phyloP scores from a whole-genome alignment of 2,797 vertebrate species.

The Hephaestus fuliginosus region DNA sequence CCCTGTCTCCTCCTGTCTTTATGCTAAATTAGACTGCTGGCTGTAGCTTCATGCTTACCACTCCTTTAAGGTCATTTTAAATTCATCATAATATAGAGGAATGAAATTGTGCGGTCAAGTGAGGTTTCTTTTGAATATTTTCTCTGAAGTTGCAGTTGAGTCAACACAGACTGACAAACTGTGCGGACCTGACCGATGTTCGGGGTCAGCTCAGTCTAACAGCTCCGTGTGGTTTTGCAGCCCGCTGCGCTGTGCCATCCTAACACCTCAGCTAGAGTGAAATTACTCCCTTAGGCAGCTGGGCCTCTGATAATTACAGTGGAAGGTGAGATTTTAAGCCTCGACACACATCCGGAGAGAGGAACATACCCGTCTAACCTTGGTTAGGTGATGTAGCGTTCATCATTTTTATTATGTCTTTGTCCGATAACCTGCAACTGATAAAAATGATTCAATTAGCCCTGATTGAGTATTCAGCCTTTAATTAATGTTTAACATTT shows the following conservation, averaged over 20 bases:
- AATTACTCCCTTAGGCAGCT: conserved; percentile 68
- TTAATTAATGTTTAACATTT: conserved; percentile 36
- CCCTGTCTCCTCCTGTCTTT: neutral
- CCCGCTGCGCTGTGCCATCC: conserved; percentile 48
- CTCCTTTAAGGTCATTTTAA: neutral
- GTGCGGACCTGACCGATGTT: conserved; percentile 10
- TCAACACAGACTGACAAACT: neutral
- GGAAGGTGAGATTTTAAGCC: conserved; percentile 64
- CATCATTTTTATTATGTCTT: conserved; percentile 25
- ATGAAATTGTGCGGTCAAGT: neutral
- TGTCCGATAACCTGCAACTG: conserved; percentile 6
- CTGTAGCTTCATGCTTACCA: neutral
- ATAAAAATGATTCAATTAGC: neutral
- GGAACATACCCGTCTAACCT: conserved; percentile 32
- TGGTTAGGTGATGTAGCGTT: neutral
- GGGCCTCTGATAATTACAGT: conserved; percentile 65
- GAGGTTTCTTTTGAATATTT: neutral
- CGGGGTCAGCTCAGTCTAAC: conserved; percentile 48
- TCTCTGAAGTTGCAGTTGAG: conserved; percentile 4
- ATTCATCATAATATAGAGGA: neutral
- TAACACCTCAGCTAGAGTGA: conserved; percentile 70
- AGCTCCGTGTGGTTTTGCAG: conserved; percentile 41
- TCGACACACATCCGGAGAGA: conserved; percentile 37
- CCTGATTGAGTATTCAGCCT: conserved; percentile 5
- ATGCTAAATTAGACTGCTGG: neutral